Conservation (phyloP, 2,113 vertebrate genomes). For the Corythaeola cristata region DNA sequence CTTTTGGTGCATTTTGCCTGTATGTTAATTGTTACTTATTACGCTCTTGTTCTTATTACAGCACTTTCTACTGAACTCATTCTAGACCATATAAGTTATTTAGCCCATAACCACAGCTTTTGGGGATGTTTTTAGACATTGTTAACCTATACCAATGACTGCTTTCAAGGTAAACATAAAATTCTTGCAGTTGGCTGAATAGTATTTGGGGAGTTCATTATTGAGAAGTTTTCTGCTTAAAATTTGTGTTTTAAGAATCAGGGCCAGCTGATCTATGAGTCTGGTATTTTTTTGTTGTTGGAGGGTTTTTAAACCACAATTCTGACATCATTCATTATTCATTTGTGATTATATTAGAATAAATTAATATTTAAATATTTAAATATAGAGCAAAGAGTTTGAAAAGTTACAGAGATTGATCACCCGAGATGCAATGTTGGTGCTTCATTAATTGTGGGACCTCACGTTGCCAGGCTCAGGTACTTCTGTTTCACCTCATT, state of each 20-base stretch:
- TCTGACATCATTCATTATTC: constrained; percentile 1
- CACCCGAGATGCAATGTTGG: not conserved
- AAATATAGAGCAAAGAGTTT: constrained; percentile 22
- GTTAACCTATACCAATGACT: not conserved
- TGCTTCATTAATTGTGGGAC: constrained; percentile 15
- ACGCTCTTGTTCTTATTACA: not conserved
- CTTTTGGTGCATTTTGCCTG: not conserved
- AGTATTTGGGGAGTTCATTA: not conserved
- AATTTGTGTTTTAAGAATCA: not conserved
- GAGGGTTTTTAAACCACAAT: not conserved
- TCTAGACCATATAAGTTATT: not conserved
- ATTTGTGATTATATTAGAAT: not conserved
- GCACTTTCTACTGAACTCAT: not conserved
- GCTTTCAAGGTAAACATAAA: constrained; percentile 18
- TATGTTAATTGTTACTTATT: not conserved
- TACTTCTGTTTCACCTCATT: not conserved
- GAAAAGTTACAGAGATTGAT: constrained; percentile 19
- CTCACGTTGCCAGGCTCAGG: not conserved
- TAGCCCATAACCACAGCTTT: not conserved
- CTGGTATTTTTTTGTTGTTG: not conserved
- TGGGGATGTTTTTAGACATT: not conserved
- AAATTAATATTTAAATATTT: constrained; percentile 64
- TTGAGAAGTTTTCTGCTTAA: not conserved
- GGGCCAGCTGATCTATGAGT: not conserved
- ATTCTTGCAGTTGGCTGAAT: not conserved